Evolutionary conservation across 2,113 vertebrate species (phyloP).

Genomic region (Albula goreensis): DNA sequence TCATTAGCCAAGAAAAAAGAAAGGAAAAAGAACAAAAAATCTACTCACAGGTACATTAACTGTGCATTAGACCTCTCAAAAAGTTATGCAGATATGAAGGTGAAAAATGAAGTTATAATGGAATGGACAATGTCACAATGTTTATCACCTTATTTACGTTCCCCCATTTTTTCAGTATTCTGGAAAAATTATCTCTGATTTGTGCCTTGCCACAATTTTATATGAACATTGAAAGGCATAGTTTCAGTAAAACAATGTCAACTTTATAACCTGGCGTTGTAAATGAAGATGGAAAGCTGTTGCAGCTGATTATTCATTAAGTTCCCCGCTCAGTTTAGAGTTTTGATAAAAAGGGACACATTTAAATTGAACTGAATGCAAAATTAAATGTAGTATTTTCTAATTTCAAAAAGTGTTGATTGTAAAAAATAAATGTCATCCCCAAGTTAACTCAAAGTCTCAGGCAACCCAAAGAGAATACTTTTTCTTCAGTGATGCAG

Average conservation of each 20-base stretch:
- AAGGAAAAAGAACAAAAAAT: constrained; percentile 60
- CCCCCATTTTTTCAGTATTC: neutral
- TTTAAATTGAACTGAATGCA: neutral
- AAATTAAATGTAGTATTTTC: neutral
- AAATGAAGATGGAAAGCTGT: neutral
- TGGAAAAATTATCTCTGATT: neutral
- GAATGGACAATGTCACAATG: neutral
- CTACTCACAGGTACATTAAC: constrained; percentile 67
- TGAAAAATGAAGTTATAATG: neutral
- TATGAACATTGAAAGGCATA: neutral
- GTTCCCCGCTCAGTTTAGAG: neutral
- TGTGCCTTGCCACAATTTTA: neutral
- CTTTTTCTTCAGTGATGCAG: neutral
- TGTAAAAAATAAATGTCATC: neutral
- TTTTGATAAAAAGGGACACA: neutral
- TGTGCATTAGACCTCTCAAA: constrained; percentile 52
- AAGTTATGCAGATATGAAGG: constrained; percentile 43
- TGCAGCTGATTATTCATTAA: neutral
- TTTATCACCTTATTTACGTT: neutral
- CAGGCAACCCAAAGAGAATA: neutral
- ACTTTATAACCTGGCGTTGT: neutral
- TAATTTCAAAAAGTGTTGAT: neutral
- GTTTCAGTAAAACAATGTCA: neutral
- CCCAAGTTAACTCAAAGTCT: neutral
- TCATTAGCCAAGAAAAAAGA: constrained; percentile 79